Conservation (phyloP, 2,888 invertebrate species). For the Hymenopus coronatus region DNA sequence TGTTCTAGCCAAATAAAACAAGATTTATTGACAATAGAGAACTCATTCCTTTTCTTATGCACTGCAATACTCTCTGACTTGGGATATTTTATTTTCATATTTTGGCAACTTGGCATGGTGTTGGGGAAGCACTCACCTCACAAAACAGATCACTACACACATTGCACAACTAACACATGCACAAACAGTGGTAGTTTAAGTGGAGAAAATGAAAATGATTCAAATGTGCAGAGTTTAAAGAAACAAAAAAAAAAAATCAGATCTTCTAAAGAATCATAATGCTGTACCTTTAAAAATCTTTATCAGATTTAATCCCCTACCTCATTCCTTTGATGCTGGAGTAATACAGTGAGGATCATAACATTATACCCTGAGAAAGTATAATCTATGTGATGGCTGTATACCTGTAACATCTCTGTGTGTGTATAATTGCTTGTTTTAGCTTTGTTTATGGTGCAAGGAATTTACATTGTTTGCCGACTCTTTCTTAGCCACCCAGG, state of each 20-base stretch:
- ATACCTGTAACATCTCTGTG: not conserved
- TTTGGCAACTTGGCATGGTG: not conserved
- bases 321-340: not conserved
- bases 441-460: not conserved
- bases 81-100: not conserved
- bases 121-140: not conserved
- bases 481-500: not conserved
- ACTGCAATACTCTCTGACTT: no score
- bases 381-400: not conserved
- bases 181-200: not conserved
- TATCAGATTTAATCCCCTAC: not conserved
- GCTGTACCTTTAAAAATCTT: not conserved
- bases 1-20: no score
- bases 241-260: not conserved
- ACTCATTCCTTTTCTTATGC: not conserved
- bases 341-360: not conserved
- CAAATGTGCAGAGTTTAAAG: not conserved
- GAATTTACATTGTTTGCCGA: not conserved
- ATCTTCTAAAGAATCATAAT: not conserved
- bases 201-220: no score
- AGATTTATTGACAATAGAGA: not conserved
- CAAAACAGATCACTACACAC: not conserved
- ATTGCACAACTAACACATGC: not conserved
- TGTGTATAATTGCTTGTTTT: not conserved
- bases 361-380: not conserved